Evolutionary conservation across 2,888 invertebrate genomes (phyloP), one percentile per base, ranked within the genome.

Genomic region (Philopedon plagiatum): DNA sequence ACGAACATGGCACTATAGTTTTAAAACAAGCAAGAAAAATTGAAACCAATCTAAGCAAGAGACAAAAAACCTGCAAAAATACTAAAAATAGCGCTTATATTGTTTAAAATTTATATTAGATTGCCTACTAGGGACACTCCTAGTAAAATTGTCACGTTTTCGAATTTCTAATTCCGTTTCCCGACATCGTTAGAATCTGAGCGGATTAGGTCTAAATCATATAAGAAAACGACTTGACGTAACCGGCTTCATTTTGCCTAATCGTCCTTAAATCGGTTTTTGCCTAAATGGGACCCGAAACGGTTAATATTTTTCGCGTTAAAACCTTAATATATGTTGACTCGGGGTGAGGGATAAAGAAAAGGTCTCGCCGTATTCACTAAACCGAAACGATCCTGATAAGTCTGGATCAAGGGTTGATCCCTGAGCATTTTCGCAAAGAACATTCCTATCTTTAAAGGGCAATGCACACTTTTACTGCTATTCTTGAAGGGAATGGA

Each of bases 321-420:
- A 19, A 44, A 44, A 44, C 18, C 44, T 19, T 44, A 44, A 44
- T 44, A 44, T 44, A 44, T 44, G 44, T 44, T 44, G 18, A 13
- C 26, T 49, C 26, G 23, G 49, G 23, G 13, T 26, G 26, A 26
- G 49, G 49, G 49, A 49, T 26, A 49, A 49, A 49, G 44, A 44
- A 49, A 23, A 7, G 23, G 26, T 19, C 21, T 26, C 23, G 5
- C 26, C 26, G 7, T n/a, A 49, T 49, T 49, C 49, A 49, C 49
- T 49, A 49, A 26, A 49, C 49, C 49, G 49, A 49, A 49, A 13
- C 19, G 49, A 49, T 49, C 49, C 26, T 1, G 49, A 49, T 49
- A 49, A 49, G 26, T 13, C 13, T 49, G 49, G 49, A 26, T 49
- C 23, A 49, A 49, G 49, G 26, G 49, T 49, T 26, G 23, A 49